Evolutionary conservation across 2,113 vertebrate species (phyloP), one percentile per base, ranked within the genome.

Genomic region (Corythaeola cristata): DNA sequence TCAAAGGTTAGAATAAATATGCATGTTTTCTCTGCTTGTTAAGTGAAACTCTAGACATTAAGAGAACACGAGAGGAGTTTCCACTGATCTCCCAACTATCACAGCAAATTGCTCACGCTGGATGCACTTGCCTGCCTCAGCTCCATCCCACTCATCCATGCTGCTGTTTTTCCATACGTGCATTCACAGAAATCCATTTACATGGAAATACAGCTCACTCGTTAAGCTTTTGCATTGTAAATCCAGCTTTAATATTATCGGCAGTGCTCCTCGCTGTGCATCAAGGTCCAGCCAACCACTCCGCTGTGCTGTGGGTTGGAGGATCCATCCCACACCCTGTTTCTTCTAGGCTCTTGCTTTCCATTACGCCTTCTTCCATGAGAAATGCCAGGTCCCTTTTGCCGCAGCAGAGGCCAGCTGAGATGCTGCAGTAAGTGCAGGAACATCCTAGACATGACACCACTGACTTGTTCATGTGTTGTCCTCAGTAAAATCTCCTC

Each of bases 11-110:
- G 35, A 89, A 77, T 90, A 52, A 58, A 63, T 71, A 85, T 23
- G 6, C 37, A 21, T 78, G 50, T 37, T 89, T 95, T 84, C 39
- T 75, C 12, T 49, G 63, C 66, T 95, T 95, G 32, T 92, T 90
- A 89, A 81, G 37, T 1, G 7, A 71, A 56, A 77, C 52, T 87
- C 78, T 17, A 79, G 72, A 75, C 24, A 27, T 91, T 21, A 76
- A 60, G 59, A 41, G 67, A 75, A 53, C 66, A 45, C 30, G 22
- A 71, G 45, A 80, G 79, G 67, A 68, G 64, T 66, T 79, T 90
- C 56, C 41, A 55, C 26, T 30, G 59, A 49, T 63, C 49, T 77
- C 9, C 4, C 33, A 66, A 5, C 44, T 28, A 53, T 37, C 33
- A 35, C 15, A 35, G 23, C 20, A 20, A 45, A 76, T 94, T 63